Conservation (phyloP, 2,113 vertebrate genomes). For the Pardalotus punctatus region DNA sequence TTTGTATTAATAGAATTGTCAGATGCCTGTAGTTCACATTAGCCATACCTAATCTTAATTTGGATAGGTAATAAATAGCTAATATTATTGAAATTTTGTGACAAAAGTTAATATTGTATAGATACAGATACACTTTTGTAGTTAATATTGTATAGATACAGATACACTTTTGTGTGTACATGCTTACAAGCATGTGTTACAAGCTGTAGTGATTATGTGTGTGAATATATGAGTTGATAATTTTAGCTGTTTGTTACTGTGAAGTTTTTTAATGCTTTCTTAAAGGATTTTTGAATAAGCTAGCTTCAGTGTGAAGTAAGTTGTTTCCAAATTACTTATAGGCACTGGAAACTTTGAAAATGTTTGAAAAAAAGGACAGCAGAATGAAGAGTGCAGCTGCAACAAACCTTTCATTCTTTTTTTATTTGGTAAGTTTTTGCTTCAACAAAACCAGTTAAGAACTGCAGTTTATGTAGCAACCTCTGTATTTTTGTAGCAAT, state of each 20-base stretch:
- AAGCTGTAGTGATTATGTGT: background rate
- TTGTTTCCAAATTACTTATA: constrained; percentile 63
- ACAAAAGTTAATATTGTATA: background rate
- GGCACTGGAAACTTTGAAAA: constrained; percentile 94
- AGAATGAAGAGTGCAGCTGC: constrained; percentile 95
- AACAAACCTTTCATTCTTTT: constrained; percentile 94
- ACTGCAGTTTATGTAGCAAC: background rate
- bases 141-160: background rate
- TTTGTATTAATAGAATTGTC: background rate
- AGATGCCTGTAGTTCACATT: background rate
- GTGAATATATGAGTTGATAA: background rate
- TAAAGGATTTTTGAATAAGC: background rate
- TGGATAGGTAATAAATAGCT: background rate
- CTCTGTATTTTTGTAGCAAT: background rate
- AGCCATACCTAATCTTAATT: background rate
- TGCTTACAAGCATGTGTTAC: background rate
- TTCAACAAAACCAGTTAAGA: background rate
- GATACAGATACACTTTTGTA: no score
- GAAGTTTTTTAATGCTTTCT: background rate
- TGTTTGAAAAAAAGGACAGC: constrained; percentile 95
- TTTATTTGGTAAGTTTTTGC: constrained; percentile 85
- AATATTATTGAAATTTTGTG: background rate
- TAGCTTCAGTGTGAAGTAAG: background rate
- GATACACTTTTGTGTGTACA: background rate
- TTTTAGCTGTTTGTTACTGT: background rate